Evolutionary conservation across 2,888 invertebrate species (phyloP), one percentile per base, ranked within the genome.

Genomic region (Anaspis maculata): DNA sequence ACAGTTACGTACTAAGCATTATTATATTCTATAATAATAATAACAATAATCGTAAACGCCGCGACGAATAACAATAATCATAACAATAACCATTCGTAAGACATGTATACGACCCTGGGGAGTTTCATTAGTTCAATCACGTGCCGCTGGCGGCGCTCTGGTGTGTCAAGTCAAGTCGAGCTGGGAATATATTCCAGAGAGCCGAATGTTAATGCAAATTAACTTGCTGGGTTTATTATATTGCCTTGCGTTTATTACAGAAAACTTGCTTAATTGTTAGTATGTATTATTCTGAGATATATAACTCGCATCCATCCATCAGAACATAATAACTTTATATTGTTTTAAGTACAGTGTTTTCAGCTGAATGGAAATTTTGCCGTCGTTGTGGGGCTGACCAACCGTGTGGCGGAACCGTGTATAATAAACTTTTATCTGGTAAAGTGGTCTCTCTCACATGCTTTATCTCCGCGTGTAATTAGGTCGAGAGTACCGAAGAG

Each of bases 41-140:
- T 42, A 41, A 41, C 35, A 40, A 43, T 59, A 54, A 55, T 54
- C 53, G 53, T 58, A 57, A 57, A 56, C 52, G 56, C 51, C 49
- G 52, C 50, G 51, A 49, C 53, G 49, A 56, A 61, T 61, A 61
- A 61, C 59, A 60, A 59, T 61, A 59, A 61, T 61, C 59, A 57
- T 63, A 61, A 63, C 59, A 58, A 57, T 63, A 60, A 62, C 59
- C 59, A 46, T 63, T 63, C 46, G 42, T 48, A 53, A 56, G 57
- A 59, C 59, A 58, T 56, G 55, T 54, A 59, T 59, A 57, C 51
- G 52, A 54, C 55, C 49, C 55, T 48, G 41, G 45, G 52, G 56
- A 57, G 57, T 59, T 59, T 58, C 59, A 60, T 60, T 59, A 60
- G 59, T 59, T 57, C 56, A 60, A 60, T 57, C 57, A 58, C 57